phyloP scores from a whole-genome alignment of 2,888 invertebrate species.

The Yponomeuta evonymella region DNA sequence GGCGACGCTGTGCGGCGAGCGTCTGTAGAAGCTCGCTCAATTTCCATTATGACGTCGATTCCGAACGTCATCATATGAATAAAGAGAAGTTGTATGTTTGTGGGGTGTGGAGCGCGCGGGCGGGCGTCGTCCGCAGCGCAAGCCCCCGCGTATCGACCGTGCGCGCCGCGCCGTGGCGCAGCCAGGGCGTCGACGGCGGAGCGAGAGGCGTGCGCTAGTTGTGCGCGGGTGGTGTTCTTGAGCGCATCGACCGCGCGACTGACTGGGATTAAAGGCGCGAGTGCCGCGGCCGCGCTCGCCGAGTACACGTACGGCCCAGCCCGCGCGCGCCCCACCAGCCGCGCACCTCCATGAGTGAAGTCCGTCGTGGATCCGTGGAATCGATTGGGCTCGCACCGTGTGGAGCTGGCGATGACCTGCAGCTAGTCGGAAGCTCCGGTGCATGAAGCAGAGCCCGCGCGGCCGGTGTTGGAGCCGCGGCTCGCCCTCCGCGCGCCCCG shows the following conservation, averaged over 20 bases:
- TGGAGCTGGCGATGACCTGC: conserved; percentile 40
- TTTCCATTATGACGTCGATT: conserved; percentile 49
- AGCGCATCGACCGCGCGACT: conserved; percentile 53
- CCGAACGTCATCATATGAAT: conserved; percentile 52
- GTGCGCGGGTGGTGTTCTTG: conserved; percentile 52
- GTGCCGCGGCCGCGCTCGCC: conserved; percentile 64
- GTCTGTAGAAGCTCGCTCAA: conserved; percentile 25
- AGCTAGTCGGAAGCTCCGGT: conserved; percentile 39
- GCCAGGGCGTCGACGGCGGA: conserved; percentile 38
- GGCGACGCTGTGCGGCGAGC: conserved; percentile 14
- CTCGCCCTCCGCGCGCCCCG: conserved; percentile 22
- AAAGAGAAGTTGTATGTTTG: conserved; percentile 40
- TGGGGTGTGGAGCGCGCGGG: conserved; percentile 32
- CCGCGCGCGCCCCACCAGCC: conserved; percentile 43
- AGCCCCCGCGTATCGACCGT: conserved; percentile 47
- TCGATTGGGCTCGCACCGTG: conserved; percentile 37
- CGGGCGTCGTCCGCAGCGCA: conserved; percentile 39
- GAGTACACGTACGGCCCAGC: conserved; percentile 32
- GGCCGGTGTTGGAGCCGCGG: background rate
- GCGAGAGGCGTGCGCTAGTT: conserved; percentile 43
- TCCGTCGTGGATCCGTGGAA: conserved; percentile 34
- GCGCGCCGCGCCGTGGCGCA: conserved; percentile 34
- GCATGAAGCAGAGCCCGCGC: background rate
- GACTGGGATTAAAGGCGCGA: conserved; percentile 54
- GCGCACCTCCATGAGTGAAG: conserved; percentile 50